Base-by-base conservation (phyloP, 37 sponge, comb jelly and placozoan species). In the Eunapius fragilis region DNA sequence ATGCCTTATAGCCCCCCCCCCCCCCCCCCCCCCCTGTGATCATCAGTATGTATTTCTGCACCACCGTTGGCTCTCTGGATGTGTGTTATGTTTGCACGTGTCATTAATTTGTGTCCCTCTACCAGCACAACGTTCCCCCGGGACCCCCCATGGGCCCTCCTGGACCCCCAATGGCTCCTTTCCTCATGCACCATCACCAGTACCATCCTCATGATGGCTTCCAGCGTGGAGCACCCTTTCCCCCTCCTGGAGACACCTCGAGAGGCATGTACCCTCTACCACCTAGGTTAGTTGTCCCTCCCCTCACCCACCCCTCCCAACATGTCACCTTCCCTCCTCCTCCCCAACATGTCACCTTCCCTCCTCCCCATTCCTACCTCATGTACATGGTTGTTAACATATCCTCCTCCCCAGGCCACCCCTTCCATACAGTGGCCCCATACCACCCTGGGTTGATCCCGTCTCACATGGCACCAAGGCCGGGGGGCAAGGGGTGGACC, bases 111-210 rank as follows among this genome's bases (percentile, higher is more conserved):
- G n/a, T n/a, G n/a, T n/a, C n/a, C n/a, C 36, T 33, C 25, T 33
- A 35, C 25, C 4, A 3, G 2, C 36, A 2, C 33, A 7, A 3
- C 7, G 37, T 30, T 33, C 25, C 37, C 31, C 82, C 70, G 25
- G 45, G 28, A 32, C 72, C n/a, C n/a, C n/a, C n/a, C n/a, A n/a
- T n/a, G n/a, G 70, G 76, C 77, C 85, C 77, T 32, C 77, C 76
- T 9, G 50, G 33, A 33, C 81, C 81, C 48, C 45, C 77, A 35
- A 77, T 77, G 77, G 58, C 47, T 2, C 78, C 78, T 24, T 78
- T 34, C 30, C 38, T 48, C 28, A 28, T 30, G 34, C 41, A 41
- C 41, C 41, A 41, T 41, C 41, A 41, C 6, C 28, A 28, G 81
- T 67, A 36, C 68, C n/a, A 34, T 9, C 47, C 47, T 45, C 47